Evolutionary conservation across 2,797 vertebrate genomes (phyloP), one percentile per base, ranked within the genome.

Genomic region (Huso huso): DNA sequence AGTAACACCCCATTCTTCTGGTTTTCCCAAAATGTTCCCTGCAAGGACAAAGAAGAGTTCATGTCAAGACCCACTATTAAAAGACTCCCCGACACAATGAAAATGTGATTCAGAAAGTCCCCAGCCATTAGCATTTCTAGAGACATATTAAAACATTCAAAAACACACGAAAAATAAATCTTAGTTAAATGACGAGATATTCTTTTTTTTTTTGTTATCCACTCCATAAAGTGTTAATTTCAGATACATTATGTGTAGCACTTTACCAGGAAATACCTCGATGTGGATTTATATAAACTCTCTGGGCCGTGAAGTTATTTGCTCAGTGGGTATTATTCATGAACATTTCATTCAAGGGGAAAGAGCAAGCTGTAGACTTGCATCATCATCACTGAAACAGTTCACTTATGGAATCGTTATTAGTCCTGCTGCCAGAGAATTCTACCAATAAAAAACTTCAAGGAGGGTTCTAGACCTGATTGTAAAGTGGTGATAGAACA

Each of bases 111-210:
- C 58, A 8, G n/a, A 55, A 67, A 63, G 58, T 18, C 9, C 55
- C 1, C 1, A 7, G 8, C 55, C 49, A 70, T 70, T 70, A 70
- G 65, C 69, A 70, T 70, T 66, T 67, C 52, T 70, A 64, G 66
- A 64, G 69, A 60, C 10, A 48, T 49, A 59, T 51, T 66, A 62
- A 53, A 62, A 49, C 1, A 6, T 65, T 15, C 59, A 48, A 48
- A 49, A 10, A 2, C 3, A 4, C 6, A 2, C 15, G 3, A 9
- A 49, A 18, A 37, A 48, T 50, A n/a, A 8, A n/a, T 63, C 15
- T 63, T 37, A 2, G 12, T 13, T 57, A 49, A 52, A 60, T 62
- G 53, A 60, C 49, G 65, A 59, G 49, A 51, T 60, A 70, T 67
- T 52, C 69, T 64, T 3, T 12, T 51, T 12, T 49, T 2, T 7